A percentile compares a stretch with the other conserved stretches of the same genome.
phyloP scores from a whole-genome alignment of 2,888 invertebrate species.

The Hirtodrosophila alboralis region DNA sequence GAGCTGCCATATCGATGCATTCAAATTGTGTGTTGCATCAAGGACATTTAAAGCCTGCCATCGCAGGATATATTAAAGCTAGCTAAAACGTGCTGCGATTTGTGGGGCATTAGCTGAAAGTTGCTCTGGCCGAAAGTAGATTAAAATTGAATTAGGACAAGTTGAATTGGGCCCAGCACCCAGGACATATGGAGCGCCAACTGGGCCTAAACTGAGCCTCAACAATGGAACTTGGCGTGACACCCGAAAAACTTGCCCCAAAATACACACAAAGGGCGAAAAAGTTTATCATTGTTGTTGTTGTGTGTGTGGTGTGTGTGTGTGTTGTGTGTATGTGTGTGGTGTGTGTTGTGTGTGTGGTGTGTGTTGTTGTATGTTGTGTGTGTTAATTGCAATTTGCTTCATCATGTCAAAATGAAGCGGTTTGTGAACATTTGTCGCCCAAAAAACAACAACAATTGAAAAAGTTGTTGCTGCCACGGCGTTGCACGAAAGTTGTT shows the following conservation, averaged over 20 bases:
- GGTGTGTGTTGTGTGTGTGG: slow-evolving; percentile 1
- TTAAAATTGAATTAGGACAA: slow-evolving; percentile 62
- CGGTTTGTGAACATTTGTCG: slow-evolving; percentile 13
- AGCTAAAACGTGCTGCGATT: slow-evolving; percentile 41
- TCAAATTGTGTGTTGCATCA: no score
- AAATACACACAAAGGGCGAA: slow-evolving; percentile 23
- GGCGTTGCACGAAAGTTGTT: slow-evolving; percentile 14
- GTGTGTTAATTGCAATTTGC: slow-evolving; percentile 56
- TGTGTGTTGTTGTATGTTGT: no score
- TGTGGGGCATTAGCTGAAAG: slow-evolving; percentile 24
- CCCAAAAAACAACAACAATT: slow-evolving; percentile 35
- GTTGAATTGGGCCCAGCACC: slow-evolving; percentile 13
- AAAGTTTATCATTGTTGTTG: slow-evolving; percentile 25
- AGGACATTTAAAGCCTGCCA: no score
- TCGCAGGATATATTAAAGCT: slow-evolving; percentile 16
- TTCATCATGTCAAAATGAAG: slow-evolving; percentile 38
- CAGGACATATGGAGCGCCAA: slow-evolving; percentile 34
- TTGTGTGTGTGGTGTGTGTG: not conserved
- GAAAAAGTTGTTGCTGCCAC: slow-evolving; percentile 35
- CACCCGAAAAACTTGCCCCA: slow-evolving; percentile 16
- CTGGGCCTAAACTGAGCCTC: not conserved
- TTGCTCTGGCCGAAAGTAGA: slow-evolving; percentile 40
- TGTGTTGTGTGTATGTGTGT: slow-evolving; percentile 2
- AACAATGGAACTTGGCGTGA: slow-evolving; percentile 27
- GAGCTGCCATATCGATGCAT: not conserved